Evolutionary conservation across 2,113 vertebrate species (phyloP).

Genomic region (Leucosticte australis): DNA sequence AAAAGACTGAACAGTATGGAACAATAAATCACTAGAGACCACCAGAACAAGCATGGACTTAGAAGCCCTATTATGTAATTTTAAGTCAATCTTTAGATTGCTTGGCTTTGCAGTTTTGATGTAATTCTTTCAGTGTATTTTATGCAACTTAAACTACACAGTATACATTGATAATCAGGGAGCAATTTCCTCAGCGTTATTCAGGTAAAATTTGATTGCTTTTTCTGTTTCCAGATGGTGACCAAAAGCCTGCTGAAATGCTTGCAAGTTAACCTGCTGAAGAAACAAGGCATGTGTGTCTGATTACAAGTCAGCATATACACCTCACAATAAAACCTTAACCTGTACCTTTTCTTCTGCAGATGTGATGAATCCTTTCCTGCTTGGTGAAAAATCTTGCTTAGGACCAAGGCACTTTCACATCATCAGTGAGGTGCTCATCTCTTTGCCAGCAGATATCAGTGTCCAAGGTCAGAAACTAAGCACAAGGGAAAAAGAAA

Average conservation of each 20-base stretch:
- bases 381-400: not conserved
- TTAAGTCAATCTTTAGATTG: not conserved
- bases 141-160: not conserved
- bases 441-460: not conserved
- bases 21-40: not conserved
- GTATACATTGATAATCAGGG: not conserved
- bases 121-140: not conserved
- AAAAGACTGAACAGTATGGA: not conserved
- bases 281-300: not conserved
- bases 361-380: not conserved
- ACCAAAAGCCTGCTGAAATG: not conserved
- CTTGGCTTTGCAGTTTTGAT: not conserved
- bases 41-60: not conserved
- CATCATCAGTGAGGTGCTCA: rapidly evolving
- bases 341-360: not conserved
- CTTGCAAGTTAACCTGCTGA: not conserved
- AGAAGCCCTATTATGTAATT: not conserved
- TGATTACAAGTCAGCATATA: not conserved
- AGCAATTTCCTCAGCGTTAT: not conserved
- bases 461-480: rapidly evolving
- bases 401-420: not conserved
- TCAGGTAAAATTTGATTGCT: not conserved
- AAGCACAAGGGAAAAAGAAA: not conserved
- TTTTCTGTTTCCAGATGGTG: not conserved
- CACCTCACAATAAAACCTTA: not conserved